These are phyloP conservation scores for Xanthia togata DNA, from an alignment of 2,888 invertebrate genomes.

Conservation along the genomic window DNA sequence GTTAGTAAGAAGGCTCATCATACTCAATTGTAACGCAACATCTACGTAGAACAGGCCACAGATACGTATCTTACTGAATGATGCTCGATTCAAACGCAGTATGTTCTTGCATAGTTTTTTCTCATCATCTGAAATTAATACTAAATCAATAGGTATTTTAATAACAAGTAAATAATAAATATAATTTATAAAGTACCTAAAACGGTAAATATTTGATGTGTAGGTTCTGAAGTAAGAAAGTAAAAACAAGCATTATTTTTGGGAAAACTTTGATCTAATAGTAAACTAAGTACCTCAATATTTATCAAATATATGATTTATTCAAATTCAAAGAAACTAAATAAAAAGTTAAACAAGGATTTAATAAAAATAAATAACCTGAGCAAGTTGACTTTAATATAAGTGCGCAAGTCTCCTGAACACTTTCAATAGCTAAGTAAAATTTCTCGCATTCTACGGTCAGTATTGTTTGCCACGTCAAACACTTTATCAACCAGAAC, in stretches of 20 bases:
- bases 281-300: too few relatives aligned
- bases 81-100: slow-evolving; percentile 10
- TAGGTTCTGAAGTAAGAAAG: too few relatives aligned
- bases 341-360: not conserved
- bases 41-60: slow-evolving; percentile 2
- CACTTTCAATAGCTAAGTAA: slow-evolving; percentile 33
- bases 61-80: slow-evolving; percentile 10
- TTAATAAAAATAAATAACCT: not conserved
- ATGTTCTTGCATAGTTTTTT: slow-evolving; percentile 4
- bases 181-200: too few relatives aligned
- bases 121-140: not conserved
- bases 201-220: too few relatives aligned
- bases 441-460: slow-evolving; percentile 32
- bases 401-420: slow-evolving; percentile 35
- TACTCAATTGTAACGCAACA: not conserved
- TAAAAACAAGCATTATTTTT: not conserved
- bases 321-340: not conserved
- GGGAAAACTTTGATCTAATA: not conserved
- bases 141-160: not conserved
- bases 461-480: slow-evolving; percentile 9
- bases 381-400: slow-evolving; percentile 17
- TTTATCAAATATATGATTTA: too few relatives aligned
- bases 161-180: not conserved
- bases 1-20: not conserved
- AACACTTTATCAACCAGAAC: slow-evolving; percentile 22